phyloP scores from a whole-genome alignment of 2,888 invertebrate species.

The Osmoderma eremita region DNA sequence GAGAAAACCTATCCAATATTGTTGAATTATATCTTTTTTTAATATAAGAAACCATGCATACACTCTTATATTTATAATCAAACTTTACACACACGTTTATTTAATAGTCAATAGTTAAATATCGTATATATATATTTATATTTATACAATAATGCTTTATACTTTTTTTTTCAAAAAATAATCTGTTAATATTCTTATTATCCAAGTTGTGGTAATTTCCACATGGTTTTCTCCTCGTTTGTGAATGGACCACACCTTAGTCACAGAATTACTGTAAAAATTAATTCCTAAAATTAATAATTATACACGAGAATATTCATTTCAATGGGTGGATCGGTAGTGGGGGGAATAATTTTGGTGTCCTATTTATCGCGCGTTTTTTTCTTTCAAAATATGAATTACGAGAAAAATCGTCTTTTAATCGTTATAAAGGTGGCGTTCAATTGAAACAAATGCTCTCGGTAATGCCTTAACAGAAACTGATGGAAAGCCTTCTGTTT shows the following conservation, averaged over 20 bases:
- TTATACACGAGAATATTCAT: slow-evolving; percentile 40
- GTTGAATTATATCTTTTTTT: slow-evolving; percentile 51
- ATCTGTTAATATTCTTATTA: slow-evolving; percentile 57
- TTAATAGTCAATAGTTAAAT: slow-evolving; percentile 60
- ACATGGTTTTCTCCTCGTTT: slow-evolving; percentile 61
- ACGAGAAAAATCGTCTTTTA: slow-evolving; percentile 1
- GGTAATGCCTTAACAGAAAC: slow-evolving; percentile 51
- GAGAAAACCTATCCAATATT: slow-evolving; percentile 60
- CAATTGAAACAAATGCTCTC: slow-evolving; percentile 37
- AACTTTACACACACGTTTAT: slow-evolving; percentile 57
- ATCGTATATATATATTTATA: slow-evolving; percentile 58
- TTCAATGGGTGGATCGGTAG: not conserved
- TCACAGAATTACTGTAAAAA: slow-evolving; percentile 64
- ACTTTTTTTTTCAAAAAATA: slow-evolving; percentile 65
- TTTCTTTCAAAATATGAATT: not conserved
- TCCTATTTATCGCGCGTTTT: not conserved
- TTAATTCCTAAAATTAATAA: slow-evolving; percentile 61
- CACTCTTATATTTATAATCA: slow-evolving; percentile 57
- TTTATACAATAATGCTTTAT: slow-evolving; percentile 51
- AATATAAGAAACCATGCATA: slow-evolving; percentile 60
- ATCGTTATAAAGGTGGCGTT: slow-evolving; percentile 7
- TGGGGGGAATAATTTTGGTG: slow-evolving; percentile 22
- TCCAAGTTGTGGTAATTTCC: slow-evolving; percentile 51
- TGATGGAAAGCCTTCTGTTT: slow-evolving; percentile 52
- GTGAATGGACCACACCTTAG: slow-evolving; percentile 62